Conservation (phyloP, 2,113 vertebrate species). For the Nyctereutes procyonoides region DNA sequence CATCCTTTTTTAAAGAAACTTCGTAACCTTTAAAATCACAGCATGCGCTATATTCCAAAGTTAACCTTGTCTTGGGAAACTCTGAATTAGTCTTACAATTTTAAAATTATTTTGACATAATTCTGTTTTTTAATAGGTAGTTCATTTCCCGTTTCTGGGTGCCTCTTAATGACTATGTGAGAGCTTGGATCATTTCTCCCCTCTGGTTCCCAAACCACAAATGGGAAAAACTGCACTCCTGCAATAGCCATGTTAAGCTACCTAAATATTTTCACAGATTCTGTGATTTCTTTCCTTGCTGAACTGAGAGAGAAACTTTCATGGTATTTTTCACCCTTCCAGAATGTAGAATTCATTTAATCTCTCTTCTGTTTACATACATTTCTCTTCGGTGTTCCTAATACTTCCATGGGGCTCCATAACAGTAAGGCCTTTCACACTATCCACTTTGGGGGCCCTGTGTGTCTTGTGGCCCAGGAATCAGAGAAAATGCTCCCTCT, state of each 20-base stretch:
- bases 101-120: slow-evolving; percentile 65
- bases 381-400: background rate
- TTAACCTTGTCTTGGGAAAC: slow-evolving; percentile 47
- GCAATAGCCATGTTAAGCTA: background rate
- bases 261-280: slow-evolving; percentile 70
- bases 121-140: slow-evolving; percentile 69
- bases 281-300: background rate
- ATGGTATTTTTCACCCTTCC: slow-evolving; percentile 53
- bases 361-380: slow-evolving; percentile 24
- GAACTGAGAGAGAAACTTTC: background rate
- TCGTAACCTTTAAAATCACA: slow-evolving; percentile 8
- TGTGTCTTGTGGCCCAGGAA: background rate
- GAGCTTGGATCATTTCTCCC: slow-evolving; percentile 54
- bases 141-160: slow-evolving; percentile 67
- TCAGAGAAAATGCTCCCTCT: background rate
- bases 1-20: slow-evolving; percentile 41
- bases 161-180: slow-evolving; percentile 35
- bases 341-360: slow-evolving; percentile 74
- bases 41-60: background rate
- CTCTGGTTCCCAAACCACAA: slow-evolving; percentile 55
- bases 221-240: background rate
- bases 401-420: background rate
- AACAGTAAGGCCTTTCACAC: background rate
- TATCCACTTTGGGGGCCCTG: background rate
- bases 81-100: slow-evolving; percentile 51